phyloP scores from a whole-genome alignment of 2,888 invertebrate species.

The Pharmacophagus antenor region DNA sequence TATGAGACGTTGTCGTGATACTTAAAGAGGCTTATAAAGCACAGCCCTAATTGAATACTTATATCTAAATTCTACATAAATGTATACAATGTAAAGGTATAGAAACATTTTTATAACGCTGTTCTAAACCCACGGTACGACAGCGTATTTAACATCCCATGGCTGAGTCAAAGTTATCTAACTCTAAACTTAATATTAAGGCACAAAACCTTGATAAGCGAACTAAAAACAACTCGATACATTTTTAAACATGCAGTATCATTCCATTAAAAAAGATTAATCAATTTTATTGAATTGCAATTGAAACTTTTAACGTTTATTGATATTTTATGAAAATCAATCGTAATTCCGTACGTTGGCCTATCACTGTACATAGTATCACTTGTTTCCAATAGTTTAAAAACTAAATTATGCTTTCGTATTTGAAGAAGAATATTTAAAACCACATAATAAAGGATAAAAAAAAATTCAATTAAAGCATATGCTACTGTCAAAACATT shows the following conservation, averaged over 20 bases:
- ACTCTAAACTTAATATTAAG: neutral
- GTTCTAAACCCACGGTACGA: neutral
- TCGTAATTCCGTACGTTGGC: neutral
- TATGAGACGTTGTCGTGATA: constrained; percentile 10
- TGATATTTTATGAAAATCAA: neutral
- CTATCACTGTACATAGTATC: neutral
- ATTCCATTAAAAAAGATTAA: neutral
- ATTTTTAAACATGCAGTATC: neutral
- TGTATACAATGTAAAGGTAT: constrained; percentile 1
- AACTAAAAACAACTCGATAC: neutral
- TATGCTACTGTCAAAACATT: neutral
- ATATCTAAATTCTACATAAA: constrained; percentile 28
- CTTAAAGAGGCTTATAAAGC: constrained; percentile 37
- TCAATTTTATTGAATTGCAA: neutral
- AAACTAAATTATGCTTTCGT: neutral
- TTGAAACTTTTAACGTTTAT: neutral
- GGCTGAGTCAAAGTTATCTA: neutral
- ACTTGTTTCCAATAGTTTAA: neutral
- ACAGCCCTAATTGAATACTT: constrained; percentile 40
- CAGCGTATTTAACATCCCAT: no score
- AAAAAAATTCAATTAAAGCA: neutral
- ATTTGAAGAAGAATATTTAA: neutral
- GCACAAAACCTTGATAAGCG: neutral
- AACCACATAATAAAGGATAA: neutral
- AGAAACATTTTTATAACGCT: neutral